These are phyloP conservation scores for Trichoplusia ni DNA, from an alignment of 1,140 invertebrate genomes.

Conservation along the genomic window DNA sequence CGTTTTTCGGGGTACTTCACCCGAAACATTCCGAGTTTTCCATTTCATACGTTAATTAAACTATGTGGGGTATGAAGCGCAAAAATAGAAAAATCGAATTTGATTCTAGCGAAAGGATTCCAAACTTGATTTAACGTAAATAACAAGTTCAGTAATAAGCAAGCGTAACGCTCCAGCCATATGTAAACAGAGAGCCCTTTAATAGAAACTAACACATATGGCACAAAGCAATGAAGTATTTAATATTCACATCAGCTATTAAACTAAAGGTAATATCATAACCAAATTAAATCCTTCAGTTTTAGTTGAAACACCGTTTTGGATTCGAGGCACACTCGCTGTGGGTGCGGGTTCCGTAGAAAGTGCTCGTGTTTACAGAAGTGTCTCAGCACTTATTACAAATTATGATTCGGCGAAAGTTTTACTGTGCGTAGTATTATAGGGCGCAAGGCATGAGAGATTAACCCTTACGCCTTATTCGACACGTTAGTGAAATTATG, in stretches of 20 bases:
- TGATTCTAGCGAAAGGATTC: too few species aligned
- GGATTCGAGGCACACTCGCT: conserved; percentile 7
- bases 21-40: background rate
- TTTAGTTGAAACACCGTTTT: conserved; percentile 4
- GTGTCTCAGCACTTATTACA: conserved; percentile 26
- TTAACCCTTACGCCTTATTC: too few species aligned
- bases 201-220: too few species aligned
- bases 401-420: conserved; percentile 32
- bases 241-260: conserved; percentile 17
- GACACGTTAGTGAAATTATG: too few species aligned
- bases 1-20: background rate
- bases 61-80: too few species aligned
- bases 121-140: too few species aligned
- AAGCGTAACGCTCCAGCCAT: background rate
- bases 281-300: conserved; percentile 19
- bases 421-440: background rate
- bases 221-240: conserved; percentile 10
- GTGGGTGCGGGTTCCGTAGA: conserved; percentile 1
- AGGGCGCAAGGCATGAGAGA: background rate
- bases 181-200: background rate
- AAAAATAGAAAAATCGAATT: too few species aligned
- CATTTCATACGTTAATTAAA: too few species aligned
- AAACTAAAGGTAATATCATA: conserved; percentile 16
- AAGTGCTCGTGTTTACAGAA: conserved; percentile 26
- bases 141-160: too few species aligned